These are phyloP conservation scores for Heterotis niloticus DNA, from an alignment of 2,113 vertebrate genomes.

Conservation along the genomic window DNA sequence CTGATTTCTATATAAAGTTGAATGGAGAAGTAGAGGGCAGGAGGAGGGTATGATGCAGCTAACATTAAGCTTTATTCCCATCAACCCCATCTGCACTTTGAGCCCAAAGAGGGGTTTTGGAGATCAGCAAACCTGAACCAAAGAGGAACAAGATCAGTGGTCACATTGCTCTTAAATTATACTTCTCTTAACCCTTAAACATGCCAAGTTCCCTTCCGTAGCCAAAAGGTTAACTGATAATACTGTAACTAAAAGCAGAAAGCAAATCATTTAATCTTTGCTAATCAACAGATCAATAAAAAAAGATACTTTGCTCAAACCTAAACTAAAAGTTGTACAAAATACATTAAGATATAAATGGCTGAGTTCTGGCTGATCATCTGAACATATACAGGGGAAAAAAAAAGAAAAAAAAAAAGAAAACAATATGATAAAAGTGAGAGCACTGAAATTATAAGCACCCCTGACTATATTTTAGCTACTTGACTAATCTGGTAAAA, in stretches of 20 bases:
- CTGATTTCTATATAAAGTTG: no score
- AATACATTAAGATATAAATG: background rate
- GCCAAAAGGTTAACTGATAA: background rate
- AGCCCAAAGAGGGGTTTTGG: background rate
- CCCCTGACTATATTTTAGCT: background rate
- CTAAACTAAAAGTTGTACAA: no score
- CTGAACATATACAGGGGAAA: background rate
- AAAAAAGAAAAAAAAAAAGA: background rate
- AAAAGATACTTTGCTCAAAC: no score
- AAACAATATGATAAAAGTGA: background rate
- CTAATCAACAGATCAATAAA: background rate
- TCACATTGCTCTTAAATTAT: background rate
- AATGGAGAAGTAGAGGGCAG: no score
- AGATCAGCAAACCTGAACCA: background rate
- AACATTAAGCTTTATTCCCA: background rate
- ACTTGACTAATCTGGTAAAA: background rate
- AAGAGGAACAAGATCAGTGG: background rate
- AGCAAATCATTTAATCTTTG: constrained; percentile 3
- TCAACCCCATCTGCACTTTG: background rate
- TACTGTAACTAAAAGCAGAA: background rate
- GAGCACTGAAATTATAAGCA: background rate
- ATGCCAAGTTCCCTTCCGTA: background rate
- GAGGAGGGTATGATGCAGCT: background rate
- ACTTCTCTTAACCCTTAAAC: background rate
- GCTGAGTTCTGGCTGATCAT: background rate